phyloP scores from a whole-genome alignment of 2,888 invertebrate genomes.

The Aspidiotus destructor region DNA sequence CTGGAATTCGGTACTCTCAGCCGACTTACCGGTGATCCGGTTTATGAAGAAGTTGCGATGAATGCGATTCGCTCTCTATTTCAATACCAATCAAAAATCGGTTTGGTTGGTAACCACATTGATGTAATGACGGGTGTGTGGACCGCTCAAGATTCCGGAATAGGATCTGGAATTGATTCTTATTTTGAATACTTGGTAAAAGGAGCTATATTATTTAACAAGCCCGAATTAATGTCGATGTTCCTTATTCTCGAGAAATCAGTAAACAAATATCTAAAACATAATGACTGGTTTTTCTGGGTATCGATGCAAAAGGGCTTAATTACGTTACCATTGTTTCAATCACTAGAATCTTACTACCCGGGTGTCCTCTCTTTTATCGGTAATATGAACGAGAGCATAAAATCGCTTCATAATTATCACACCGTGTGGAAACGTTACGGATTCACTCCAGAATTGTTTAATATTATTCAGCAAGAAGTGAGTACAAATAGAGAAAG shows the following conservation, averaged over 20 bases:
- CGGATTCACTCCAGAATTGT: conserved; percentile 96
- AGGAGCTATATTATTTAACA: conserved; percentile 80
- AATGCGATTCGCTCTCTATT: conserved; percentile 64
- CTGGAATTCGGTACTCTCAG: conserved; percentile 93
- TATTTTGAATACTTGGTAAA: conserved; percentile 98
- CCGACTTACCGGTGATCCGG: conserved; percentile 81
- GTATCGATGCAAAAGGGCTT: conserved; percentile 96
- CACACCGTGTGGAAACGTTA: conserved; percentile 95
- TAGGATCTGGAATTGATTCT: conserved; percentile 92
- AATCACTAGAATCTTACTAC: conserved; percentile 97
- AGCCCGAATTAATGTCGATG: conserved; percentile 82
- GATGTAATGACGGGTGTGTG: conserved; percentile 89
- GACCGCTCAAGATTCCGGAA: conserved; percentile 97
- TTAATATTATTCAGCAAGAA: conserved; percentile 82
- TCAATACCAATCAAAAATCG: conserved; percentile 47
- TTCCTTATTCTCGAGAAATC: conserved; percentile 68
- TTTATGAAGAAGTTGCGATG: conserved; percentile 90
- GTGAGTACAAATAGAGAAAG: conserved; percentile 65
- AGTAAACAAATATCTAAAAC: conserved; percentile 72
- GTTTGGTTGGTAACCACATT: conserved; percentile 91
- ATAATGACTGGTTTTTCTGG: conserved; percentile 99
- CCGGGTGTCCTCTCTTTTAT: conserved; percentile 84
- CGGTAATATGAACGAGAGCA: conserved; percentile 69
- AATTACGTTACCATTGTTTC: conserved; percentile 93
- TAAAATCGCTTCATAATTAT: conserved; percentile 90